Evolutionary conservation across 2,113 vertebrate species (phyloP).

Genomic region (Orientallactaga bullata): DNA sequence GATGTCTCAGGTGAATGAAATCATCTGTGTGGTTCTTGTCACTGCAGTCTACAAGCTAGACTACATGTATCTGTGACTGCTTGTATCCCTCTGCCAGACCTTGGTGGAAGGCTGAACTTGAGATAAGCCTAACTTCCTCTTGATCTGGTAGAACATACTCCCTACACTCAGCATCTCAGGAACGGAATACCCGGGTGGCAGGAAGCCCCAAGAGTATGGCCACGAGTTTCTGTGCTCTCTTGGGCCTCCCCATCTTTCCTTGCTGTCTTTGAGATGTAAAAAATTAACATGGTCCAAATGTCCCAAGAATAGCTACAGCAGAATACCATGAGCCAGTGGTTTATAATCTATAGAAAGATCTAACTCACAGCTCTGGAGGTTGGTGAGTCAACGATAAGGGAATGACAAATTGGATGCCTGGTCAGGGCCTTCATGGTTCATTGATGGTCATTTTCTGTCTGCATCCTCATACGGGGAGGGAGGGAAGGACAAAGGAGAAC

Average conservation of each 20-base stretch:
- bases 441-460: not conserved
- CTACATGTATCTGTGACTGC: too few relatives aligned
- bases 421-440: too few relatives aligned
- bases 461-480: not conserved
- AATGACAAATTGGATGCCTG: too few relatives aligned
- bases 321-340: too few relatives aligned
- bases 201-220: not conserved
- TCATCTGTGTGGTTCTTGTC: not conserved
- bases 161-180: too few relatives aligned
- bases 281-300: not conserved
- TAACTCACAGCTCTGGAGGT: too few relatives aligned
- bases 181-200: rapidly evolving
- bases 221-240: not conserved
- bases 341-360: too few relatives aligned
- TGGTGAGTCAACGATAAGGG: too few relatives aligned
- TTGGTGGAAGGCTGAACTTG: not conserved
- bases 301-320: too few relatives aligned
- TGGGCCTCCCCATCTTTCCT: not conserved
- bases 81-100: not conserved
- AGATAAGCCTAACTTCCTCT: not conserved
- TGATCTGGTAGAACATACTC: too few relatives aligned
- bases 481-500: too few relatives aligned
- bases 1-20: not conserved
- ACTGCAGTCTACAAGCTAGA: not conserved
- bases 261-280: not conserved